Percentiles rank a stretch among this genome's conserved stretches.
These are phyloP conservation scores for Cydia amplana DNA, from an alignment of 1,140 invertebrate genomes.

Conservation along the genomic window DNA sequence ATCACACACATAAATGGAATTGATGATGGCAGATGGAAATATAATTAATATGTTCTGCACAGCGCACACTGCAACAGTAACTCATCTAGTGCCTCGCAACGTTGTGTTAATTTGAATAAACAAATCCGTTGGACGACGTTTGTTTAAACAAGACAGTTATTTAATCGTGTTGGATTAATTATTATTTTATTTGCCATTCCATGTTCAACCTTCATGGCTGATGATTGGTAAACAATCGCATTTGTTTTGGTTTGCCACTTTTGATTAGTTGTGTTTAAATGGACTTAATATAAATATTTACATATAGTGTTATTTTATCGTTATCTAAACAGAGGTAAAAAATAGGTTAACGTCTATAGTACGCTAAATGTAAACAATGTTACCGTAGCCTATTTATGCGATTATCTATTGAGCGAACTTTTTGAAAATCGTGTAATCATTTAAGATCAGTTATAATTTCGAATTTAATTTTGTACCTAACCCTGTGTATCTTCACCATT, in stretches of 20 bases:
- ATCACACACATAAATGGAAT: conserved; percentile 3
- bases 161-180: not conserved
- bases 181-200: not conserved
- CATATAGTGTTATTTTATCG: too few species aligned
- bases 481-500: too few species aligned
- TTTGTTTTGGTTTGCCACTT: not conserved
- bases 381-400: too few species aligned
- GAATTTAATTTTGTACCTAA: too few species aligned
- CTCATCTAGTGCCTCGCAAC: not conserved
- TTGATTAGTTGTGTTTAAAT: conserved; percentile 2
- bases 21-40: not conserved
- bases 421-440: too few species aligned
- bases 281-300: too few species aligned
- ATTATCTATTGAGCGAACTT: too few species aligned
- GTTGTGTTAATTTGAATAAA: conserved; percentile 1
- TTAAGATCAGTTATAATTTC: too few species aligned
- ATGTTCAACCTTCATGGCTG: not conserved
- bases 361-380: too few species aligned
- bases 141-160: not conserved
- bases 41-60: not conserved
- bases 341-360: too few species aligned
- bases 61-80: not conserved
- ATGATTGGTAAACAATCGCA: not conserved
- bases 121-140: not conserved
- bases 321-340: too few species aligned